Conservation (phyloP, 2,113 vertebrate species). For the Copsychus sechellarum region DNA sequence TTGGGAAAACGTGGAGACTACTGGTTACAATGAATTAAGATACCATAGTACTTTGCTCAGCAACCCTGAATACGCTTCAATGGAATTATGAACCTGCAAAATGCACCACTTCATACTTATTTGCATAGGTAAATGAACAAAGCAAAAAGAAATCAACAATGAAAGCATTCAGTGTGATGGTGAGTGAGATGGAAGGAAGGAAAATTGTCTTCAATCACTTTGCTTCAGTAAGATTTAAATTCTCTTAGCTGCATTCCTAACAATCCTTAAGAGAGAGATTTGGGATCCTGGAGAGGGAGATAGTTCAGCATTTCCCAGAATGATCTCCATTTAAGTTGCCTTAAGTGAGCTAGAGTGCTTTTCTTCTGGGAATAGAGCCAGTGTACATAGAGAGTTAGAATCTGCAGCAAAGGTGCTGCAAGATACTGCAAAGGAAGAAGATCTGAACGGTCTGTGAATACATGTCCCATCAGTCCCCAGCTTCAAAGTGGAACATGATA, state of each 20-base stretch:
- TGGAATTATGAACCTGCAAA: background rate
- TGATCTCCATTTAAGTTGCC: background rate
- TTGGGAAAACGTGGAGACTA: background rate
- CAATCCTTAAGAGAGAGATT: background rate
- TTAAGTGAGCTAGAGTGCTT: background rate
- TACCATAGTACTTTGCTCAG: background rate
- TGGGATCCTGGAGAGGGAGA: background rate
- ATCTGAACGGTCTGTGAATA: background rate
- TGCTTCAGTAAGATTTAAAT: background rate
- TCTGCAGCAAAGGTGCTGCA: background rate
- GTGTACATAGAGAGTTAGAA: background rate
- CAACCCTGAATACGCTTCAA: background rate
- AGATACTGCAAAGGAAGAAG: background rate
- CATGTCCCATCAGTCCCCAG: background rate
- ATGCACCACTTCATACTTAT: background rate
- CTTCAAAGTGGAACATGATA: background rate
- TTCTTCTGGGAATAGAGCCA: slow-evolving; percentile 29
- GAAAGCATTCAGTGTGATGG: background rate
- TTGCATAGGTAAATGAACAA: background rate
- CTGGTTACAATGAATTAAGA: background rate
- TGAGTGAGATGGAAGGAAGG: background rate
- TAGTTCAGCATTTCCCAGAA: background rate
- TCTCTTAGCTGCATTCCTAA: background rate
- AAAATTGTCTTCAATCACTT: background rate
- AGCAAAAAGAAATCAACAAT: background rate